These are phyloP conservation scores for Noctua janthina DNA, from an alignment of 2,888 invertebrate genomes.

Conservation along the genomic window DNA sequence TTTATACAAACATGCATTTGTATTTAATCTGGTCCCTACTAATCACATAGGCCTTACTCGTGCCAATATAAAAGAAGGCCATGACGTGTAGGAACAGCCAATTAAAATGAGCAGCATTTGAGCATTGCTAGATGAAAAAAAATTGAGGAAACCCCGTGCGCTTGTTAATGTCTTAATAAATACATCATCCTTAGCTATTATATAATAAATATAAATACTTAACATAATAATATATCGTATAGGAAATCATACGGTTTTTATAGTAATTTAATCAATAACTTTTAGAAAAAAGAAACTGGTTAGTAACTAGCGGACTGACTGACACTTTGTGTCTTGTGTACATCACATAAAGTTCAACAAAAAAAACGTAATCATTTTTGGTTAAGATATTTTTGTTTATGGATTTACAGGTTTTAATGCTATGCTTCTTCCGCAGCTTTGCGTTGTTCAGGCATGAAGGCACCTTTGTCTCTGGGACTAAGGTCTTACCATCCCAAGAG, in stretches of 20 bases:
- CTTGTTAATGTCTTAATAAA: background rate
- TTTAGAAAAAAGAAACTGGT: background rate
- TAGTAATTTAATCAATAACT: background rate
- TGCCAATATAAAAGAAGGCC: background rate
- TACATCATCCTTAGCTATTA: background rate
- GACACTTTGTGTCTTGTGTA: background rate
- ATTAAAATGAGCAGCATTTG: background rate
- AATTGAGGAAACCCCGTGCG: slow-evolving; percentile 15
- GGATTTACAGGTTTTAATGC: background rate
- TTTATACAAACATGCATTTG: background rate
- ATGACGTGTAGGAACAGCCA: background rate
- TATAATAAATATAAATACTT: slow-evolving; percentile 1
- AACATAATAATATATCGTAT: background rate
- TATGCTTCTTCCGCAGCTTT: background rate
- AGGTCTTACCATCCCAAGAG: too few species aligned
- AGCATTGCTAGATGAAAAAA: background rate
- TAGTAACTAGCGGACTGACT: background rate
- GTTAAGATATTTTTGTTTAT: background rate
- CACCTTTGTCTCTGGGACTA: too few species aligned
- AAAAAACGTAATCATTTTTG: background rate
- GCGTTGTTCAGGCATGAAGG: background rate
- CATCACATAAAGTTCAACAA: background rate
- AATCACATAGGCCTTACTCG: background rate
- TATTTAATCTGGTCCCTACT: background rate
- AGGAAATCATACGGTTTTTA: slow-evolving; percentile 14